Base-by-base conservation (phyloP, 2,888 invertebrate species). In the Xylophagus ater region DNA sequence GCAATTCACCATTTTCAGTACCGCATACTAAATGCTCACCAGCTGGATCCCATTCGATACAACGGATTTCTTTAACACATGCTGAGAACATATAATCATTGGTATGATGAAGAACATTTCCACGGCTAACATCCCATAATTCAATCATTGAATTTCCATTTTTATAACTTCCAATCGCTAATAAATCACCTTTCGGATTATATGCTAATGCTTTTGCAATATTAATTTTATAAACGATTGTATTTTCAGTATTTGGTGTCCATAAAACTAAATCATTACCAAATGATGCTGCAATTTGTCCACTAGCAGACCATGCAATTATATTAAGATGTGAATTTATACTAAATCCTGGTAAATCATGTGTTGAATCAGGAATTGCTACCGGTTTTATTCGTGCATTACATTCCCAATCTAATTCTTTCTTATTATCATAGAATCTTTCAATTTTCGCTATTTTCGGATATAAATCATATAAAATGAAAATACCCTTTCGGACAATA, bases 281-380 rank as follows among this genome's bases (percentile, higher is more conserved):
- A 44, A 60, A 60, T 1, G 59, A 58, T 6, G 61, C 53, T 0
- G 59, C 62, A 28, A 64, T 57, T 43, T 60, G 57, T 14, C 54
- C 58, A 18, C 48, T 51, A 2, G 46, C 28, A 0, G 60, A 60
- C 63, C 63, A 64, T 37, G 60, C 60, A 42, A 63, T 55, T 18
- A 59, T 46, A 42, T 60, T 62, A 4, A 48, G 44, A 43, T 55
- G 58, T 55, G 51, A 51, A 35, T 45, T 47, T 17, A 49, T 43
- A 31, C 51, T 45, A 25, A 55, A 56, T 4, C 51, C 54, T 1
- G 60, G 57, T 38, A 62, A 46, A 45, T 62, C 61, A 39, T 62
- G 62, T 4, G 58, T 60, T 28, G 60, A 55, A 34, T 55, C 56
- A 4, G 54, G 42, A 43, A 50, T 53, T 1, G 56, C 59, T 6